Evolutionary conservation across 2,113 vertebrate species (phyloP), one percentile per base, ranked within the genome.

Genomic region (Fregata magnificens): DNA sequence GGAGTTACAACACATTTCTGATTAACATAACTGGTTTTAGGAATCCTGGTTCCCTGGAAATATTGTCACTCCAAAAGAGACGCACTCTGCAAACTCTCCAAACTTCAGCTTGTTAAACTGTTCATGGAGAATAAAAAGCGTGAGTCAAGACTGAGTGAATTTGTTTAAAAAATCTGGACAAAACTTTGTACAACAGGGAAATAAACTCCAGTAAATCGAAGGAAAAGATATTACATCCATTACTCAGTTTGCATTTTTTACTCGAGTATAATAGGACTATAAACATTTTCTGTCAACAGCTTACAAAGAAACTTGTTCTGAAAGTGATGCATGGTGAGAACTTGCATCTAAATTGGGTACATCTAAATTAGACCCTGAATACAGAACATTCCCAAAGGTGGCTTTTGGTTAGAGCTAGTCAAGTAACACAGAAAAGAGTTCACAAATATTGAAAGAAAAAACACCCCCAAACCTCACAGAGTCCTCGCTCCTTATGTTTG

Each of bases 241-340:
- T 95, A 94, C 55, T 95, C 84, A 73, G 74, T 95, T 93, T 7
- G 1, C 79, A 74, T 95, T 96, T 95, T 96, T 97, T 74, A 80
- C 79, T 93, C 0, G 0, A 88, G 38, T 95, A 81, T 94, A 95
- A 95, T 93, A 73, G 93, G 69, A 77, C 59, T 97, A 92, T 96
- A 96, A 94, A 89, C 76, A 81, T 95, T 90, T 96, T 96, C 91
- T 96, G 91, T 96, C 95, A 94, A 86, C 91, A 96, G n/a, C 71
- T 95, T 94, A 92, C 78, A 94, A 96, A 96, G 89, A 90, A 93
- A 92, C 87, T 93, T 81, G 59, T 94, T 97, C 87, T 86, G 55
- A 95, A 93, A 94, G 38, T 86, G 91, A 96, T 90, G 71, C 86
- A 88, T 94, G 55, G 55, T 96, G 93, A 97, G 93, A 97, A 96